Conservation (phyloP, 2,888 invertebrate species). For the Eupeodes latifasciatus region DNA sequence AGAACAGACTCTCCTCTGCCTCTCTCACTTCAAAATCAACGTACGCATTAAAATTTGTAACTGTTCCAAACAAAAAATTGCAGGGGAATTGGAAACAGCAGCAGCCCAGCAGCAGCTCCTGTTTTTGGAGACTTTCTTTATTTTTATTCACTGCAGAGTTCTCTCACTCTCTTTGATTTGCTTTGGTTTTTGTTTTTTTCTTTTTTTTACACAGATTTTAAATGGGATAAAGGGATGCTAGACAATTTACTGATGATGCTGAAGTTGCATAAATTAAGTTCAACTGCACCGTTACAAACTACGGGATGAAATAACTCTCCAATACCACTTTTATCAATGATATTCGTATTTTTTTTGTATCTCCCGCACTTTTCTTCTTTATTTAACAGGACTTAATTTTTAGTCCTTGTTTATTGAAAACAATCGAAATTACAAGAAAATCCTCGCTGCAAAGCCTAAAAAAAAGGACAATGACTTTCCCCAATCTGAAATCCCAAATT, state of each 20-base stretch:
- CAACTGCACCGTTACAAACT: conserved; percentile 1
- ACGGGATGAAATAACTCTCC: neutral
- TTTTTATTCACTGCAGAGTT: conserved; percentile 4
- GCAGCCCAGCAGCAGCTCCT: conserved; percentile 22
- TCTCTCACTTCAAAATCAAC: neutral
- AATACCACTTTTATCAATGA: too few relatives aligned
- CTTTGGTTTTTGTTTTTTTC: neutral
- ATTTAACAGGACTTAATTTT: too few relatives aligned
- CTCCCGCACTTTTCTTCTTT: too few relatives aligned
- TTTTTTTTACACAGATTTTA: neutral
- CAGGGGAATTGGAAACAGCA: neutral
- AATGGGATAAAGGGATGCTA: neutral
- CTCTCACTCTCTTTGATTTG: neutral
- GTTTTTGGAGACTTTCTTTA: conserved; percentile 23
- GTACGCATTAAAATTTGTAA: conserved; percentile 50
- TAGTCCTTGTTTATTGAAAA: neutral
- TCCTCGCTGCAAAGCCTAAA: neutral
- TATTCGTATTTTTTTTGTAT: too few relatives aligned
- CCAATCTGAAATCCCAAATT: neutral
- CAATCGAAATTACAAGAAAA: neutral
- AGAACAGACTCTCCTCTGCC: neutral
- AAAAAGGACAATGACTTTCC: conserved; percentile 65
- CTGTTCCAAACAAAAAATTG: conserved; percentile 31
- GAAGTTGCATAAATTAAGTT: conserved; percentile 17
- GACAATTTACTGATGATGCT: neutral